Evolutionary conservation across 1,140 invertebrate species (phyloP).

Genomic region (Drosophila melanogaster): DNA sequence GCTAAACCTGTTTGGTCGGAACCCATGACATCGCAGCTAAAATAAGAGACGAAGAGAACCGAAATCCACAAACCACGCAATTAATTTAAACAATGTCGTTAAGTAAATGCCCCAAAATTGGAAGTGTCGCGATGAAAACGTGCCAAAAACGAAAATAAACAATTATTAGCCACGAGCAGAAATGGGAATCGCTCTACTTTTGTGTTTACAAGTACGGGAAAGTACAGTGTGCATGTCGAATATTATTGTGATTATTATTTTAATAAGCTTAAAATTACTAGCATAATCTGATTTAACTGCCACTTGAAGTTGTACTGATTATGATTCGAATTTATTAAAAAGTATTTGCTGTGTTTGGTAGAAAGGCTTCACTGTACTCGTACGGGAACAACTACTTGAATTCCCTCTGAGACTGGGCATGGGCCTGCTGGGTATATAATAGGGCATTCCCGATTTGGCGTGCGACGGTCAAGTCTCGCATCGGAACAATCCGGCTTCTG

Average conservation of each 20-base stretch:
- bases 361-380: neutral
- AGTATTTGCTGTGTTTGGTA: neutral
- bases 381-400: neutral
- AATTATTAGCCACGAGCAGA: constrained; percentile 24
- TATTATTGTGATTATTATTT: neutral
- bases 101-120: constrained; percentile 68
- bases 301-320: too few relatives aligned
- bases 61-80: constrained; percentile 59
- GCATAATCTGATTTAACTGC: too few relatives aligned
- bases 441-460: neutral
- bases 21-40: constrained; percentile 26
- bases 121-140: constrained; percentile 61
- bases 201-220: constrained; percentile 5
- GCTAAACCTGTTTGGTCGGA: constrained; percentile 27
- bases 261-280: neutral
- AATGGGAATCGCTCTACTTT: constrained; percentile 1
- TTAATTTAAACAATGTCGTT: constrained; percentile 66
- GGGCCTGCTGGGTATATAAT: neutral
- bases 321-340: neutral
- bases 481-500: neutral
- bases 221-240: neutral
- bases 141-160: constrained; percentile 77
- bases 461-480: neutral
- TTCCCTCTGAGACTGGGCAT: neutral
- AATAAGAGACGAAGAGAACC: constrained; percentile 15